Evolutionary conservation across 2,888 invertebrate species (phyloP).

Genomic region (Cryptosula pallasiana): DNA sequence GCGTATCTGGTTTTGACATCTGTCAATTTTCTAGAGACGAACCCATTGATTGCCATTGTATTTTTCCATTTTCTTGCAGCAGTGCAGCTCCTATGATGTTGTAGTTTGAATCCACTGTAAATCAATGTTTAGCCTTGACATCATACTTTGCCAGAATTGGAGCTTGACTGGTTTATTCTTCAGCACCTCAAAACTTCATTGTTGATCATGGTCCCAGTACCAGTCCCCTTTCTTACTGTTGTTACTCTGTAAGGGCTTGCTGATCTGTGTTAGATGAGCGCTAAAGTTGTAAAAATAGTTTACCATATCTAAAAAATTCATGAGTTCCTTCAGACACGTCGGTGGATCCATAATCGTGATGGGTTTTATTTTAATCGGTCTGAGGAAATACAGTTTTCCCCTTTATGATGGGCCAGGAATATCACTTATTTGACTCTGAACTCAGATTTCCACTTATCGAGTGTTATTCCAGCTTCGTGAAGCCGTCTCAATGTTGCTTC

Average conservation of each 20-base stretch:
- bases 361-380: neutral
- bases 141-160: too few species aligned
- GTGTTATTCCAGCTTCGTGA: neutral
- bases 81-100: too few species aligned
- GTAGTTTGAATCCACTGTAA: too few species aligned
- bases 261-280: too few species aligned
- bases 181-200: neutral
- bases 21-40: too few species aligned
- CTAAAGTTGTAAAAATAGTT: neutral
- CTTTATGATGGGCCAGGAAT: neutral
- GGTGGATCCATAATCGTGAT: neutral
- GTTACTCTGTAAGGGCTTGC: neutral
- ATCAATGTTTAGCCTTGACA: too few species aligned
- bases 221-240: neutral
- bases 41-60: too few species aligned
- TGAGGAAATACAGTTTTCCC: neutral
- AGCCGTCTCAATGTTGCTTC: neutral
- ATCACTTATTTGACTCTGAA: neutral
- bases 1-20: too few species aligned
- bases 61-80: too few species aligned
- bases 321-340: neutral
- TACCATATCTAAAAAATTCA: neutral
- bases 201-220: neutral
- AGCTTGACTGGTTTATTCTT: neutral
- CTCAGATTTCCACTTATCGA: too few species aligned